Evolutionary conservation across 2,797 vertebrate species (phyloP).

Genomic region (Microhierax caerulescens): DNA sequence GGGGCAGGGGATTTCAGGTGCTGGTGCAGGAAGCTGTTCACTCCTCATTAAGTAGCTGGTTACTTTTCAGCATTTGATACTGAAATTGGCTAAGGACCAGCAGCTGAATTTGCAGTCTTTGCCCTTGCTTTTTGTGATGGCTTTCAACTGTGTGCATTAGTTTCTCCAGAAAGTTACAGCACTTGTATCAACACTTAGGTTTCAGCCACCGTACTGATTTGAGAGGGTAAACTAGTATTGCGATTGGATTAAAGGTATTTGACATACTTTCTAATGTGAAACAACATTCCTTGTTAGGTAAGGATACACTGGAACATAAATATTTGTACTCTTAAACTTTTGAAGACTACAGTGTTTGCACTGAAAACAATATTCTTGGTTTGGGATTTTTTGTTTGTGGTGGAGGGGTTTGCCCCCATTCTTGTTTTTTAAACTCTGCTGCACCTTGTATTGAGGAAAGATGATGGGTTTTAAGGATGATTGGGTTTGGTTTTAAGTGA

Average conservation of each 20-base stretch:
- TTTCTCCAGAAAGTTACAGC: conserved; percentile 33
- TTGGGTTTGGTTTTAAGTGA: not conserved
- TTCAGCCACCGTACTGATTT: conserved; percentile 2
- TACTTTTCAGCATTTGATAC: not conserved
- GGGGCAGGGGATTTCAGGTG: not conserved
- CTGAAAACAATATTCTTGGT: conserved; percentile 32
- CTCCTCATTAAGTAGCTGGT: not conserved
- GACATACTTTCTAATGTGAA: conserved; percentile 46
- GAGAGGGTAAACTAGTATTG: not conserved
- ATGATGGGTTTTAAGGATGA: not conserved
- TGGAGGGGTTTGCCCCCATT: not conserved
- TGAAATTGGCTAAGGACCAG: not conserved
- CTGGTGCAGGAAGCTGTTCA: not conserved
- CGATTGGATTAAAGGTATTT: conserved; percentile 35
- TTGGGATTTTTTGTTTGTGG: not conserved
- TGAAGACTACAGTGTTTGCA: conserved; percentile 54
- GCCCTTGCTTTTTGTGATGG: not conserved
- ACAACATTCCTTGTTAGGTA: conserved; percentile 39
- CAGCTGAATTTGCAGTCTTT: not conserved
- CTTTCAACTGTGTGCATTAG: not conserved
- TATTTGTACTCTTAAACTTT: conserved; percentile 51
- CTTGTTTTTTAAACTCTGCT: not conserved
- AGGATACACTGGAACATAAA: conserved; percentile 58
- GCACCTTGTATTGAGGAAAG: conserved; percentile 13
- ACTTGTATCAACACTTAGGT: conserved; percentile 36